These are phyloP conservation scores for Cotesia glomerata DNA, from an alignment of 1,140 invertebrate genomes.

Conservation along the genomic window DNA sequence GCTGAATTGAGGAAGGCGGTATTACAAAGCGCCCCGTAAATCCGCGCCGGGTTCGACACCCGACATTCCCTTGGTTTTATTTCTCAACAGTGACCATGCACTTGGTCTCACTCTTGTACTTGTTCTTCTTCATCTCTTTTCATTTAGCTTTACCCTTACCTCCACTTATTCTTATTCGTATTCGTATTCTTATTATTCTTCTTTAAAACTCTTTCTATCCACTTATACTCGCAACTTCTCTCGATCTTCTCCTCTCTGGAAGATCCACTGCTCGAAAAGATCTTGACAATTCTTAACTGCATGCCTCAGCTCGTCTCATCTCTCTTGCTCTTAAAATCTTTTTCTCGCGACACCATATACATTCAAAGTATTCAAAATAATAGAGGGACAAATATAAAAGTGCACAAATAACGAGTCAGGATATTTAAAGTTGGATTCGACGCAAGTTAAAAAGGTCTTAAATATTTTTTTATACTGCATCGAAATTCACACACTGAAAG, in stretches of 20 bases:
- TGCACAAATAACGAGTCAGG: neutral
- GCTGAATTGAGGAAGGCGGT: constrained; percentile 64
- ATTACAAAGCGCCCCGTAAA: constrained; percentile 64
- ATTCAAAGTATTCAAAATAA: constrained; percentile 58
- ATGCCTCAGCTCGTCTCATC: constrained; percentile 15
- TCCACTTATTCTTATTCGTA: no score
- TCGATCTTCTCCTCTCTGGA: constrained; percentile 18
- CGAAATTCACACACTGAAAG: no score
- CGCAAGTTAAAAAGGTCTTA: no score
- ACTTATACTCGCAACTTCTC: neutral
- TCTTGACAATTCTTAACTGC: neutral
- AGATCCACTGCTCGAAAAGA: no score
- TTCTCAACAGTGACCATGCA: constrained; percentile 35
- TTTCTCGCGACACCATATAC: constrained; percentile 23
- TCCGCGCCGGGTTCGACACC: constrained; percentile 62
- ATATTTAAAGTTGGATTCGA: no score
- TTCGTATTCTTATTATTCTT: no score
- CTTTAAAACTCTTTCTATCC: constrained; percentile 1
- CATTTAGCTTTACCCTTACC: constrained; percentile 12
- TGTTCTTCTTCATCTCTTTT: constrained; percentile 26
- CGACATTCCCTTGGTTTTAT: constrained; percentile 58
- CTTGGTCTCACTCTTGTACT: constrained; percentile 12
- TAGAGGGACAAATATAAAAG: constrained; percentile 33
- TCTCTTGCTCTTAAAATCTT: constrained; percentile 30
- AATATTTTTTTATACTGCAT: no score